Conservation (phyloP, 2,888 invertebrate genomes). For the Drosophila merina region DNA sequence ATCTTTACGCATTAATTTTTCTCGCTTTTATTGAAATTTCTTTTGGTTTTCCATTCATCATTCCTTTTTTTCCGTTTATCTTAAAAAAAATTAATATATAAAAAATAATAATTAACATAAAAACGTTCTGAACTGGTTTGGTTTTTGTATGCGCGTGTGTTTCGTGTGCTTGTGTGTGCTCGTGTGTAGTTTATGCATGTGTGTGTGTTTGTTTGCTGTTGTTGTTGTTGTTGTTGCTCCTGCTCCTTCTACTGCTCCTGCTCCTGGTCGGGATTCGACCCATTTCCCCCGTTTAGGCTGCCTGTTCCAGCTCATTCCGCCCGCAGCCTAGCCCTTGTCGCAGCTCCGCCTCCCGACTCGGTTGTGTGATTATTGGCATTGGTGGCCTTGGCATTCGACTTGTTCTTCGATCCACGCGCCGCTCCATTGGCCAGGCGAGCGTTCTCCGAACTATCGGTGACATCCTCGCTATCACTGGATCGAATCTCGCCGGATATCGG, state of each 20-base stretch:
- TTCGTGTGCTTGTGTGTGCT: background rate
- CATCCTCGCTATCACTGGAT: slow-evolving; percentile 89
- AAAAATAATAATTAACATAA: slow-evolving; percentile 80
- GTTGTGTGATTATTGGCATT: slow-evolving; percentile 27
- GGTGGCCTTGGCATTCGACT: slow-evolving; percentile 45
- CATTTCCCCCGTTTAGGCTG: no score
- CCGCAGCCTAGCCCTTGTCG: background rate
- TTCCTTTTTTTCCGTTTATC: slow-evolving; percentile 39
- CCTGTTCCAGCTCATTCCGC: no score
- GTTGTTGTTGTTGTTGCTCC: slow-evolving; percentile 23
- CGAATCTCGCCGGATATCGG: slow-evolving; percentile 95
- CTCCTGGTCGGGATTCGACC: no score
- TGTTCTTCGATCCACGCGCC: slow-evolving; percentile 55
- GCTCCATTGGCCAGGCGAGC: slow-evolving; percentile 67
- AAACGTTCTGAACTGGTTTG: slow-evolving; percentile 78
- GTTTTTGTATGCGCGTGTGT: slow-evolving; percentile 55
- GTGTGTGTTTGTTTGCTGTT: slow-evolving; percentile 11
- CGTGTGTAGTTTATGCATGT: slow-evolving; percentile 1
- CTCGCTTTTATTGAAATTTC: slow-evolving; percentile 62
- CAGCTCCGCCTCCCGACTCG: slow-evolving; percentile 15
- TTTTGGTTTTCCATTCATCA: slow-evolving; percentile 44
- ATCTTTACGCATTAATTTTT: slow-evolving; percentile 31
- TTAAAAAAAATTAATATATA: slow-evolving; percentile 61
- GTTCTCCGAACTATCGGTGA: slow-evolving; percentile 87
- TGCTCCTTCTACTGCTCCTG: slow-evolving; percentile 15